Percentiles rank a stretch among this genome's conserved stretches.
These are phyloP conservation scores for Drosophila erecta DNA, from an alignment of 1,140 invertebrate species.

Conservation along the genomic window DNA sequence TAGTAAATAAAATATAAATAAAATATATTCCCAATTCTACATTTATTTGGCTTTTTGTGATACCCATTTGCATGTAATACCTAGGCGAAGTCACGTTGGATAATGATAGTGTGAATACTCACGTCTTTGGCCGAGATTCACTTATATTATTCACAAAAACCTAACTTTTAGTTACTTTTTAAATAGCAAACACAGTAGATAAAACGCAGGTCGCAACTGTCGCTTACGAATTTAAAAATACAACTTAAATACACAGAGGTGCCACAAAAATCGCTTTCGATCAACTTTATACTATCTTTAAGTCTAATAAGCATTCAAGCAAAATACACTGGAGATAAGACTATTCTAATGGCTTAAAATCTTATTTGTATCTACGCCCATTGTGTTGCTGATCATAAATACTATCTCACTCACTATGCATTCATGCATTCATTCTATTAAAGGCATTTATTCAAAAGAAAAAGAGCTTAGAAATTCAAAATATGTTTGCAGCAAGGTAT, in stretches of 20 bases:
- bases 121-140: background rate
- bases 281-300: background rate
- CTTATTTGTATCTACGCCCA: too few relatives aligned
- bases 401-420: background rate
- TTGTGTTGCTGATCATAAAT: background rate
- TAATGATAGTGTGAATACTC: background rate
- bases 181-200: slow-evolving; percentile 1
- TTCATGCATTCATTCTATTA: background rate
- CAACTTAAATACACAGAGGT: slow-evolving; percentile 2
- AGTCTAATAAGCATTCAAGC: too few relatives aligned
- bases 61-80: background rate
- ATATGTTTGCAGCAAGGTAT: background rate
- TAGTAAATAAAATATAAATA: too few relatives aligned
- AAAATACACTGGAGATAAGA: background rate
- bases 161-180: too few relatives aligned
- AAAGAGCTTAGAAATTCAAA: background rate
- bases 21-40: background rate
- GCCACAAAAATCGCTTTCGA: slow-evolving; percentile 3
- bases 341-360: background rate
- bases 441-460: background rate
- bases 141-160: too few relatives aligned
- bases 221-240: background rate
- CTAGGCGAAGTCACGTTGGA: background rate
- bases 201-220: background rate
- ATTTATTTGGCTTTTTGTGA: background rate